These are phyloP conservation scores for Magallana gigas DNA, from an alignment of 1,140 invertebrate species.

Conservation along the genomic window DNA sequence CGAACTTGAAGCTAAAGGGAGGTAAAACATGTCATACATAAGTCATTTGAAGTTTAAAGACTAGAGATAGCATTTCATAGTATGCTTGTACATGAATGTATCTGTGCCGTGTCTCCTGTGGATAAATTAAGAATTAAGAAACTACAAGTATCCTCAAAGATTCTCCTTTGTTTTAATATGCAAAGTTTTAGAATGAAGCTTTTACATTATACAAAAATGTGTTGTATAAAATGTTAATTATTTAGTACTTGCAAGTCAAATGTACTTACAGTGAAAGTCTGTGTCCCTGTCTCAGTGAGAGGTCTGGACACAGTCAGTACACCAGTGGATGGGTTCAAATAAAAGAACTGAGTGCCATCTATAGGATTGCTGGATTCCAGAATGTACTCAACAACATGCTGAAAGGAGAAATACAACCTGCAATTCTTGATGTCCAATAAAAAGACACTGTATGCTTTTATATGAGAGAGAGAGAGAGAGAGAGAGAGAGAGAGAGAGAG, in stretches of 20 bases:
- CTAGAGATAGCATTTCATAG: background rate
- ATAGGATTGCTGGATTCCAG: conserved; percentile 53
- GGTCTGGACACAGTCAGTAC: conserved; percentile 60
- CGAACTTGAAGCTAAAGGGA: conserved; percentile 59
- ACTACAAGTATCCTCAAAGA: too few relatives aligned
- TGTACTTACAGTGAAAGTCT: conserved; percentile 54
- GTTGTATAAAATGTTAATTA: too few relatives aligned
- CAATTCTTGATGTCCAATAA: background rate
- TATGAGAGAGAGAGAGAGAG: too few relatives aligned
- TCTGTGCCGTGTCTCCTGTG: too few relatives aligned
- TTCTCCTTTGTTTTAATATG: too few relatives aligned
- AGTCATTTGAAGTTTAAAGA: background rate
- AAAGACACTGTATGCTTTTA: too few relatives aligned
- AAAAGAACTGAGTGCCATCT: conserved; percentile 64
- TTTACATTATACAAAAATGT: too few relatives aligned
- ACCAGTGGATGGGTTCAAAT: conserved; percentile 65
- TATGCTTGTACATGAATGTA: too few relatives aligned
- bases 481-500: background rate
- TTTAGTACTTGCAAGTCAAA: too few relatives aligned
- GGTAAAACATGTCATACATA: conserved; percentile 30
- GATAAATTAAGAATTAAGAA: too few relatives aligned
- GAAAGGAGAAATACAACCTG: conserved; percentile 31
- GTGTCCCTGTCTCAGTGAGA: conserved; percentile 54
- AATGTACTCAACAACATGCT: conserved; percentile 62
- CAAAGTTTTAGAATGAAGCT: too few relatives aligned